Evolutionary conservation across 2,797 vertebrate species (phyloP).

Genomic region (Pseudomugil tenellus): DNA sequence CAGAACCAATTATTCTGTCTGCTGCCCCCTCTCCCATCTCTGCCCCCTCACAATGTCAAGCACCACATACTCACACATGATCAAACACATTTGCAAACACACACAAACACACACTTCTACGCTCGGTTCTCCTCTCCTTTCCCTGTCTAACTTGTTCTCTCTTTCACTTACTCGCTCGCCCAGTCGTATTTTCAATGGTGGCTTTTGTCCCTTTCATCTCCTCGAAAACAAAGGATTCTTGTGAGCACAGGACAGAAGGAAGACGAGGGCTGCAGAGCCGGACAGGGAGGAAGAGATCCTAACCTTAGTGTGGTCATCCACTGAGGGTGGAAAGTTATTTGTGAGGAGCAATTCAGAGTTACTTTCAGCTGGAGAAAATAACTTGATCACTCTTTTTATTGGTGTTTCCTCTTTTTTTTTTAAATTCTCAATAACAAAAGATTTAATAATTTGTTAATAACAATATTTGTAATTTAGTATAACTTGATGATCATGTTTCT

Average conservation of each 20-base stretch:
- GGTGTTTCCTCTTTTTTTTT: not conserved
- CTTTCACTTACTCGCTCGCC: constrained; percentile 65
- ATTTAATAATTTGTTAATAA: not conserved
- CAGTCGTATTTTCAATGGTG: constrained; percentile 84
- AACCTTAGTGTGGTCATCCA: constrained; percentile 49
- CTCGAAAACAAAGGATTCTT: constrained; percentile 84
- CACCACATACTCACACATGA: constrained; percentile 47
- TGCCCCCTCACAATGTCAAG: constrained; percentile 56
- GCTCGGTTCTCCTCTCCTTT: constrained; percentile 44
- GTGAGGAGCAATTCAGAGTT: constrained; percentile 11
- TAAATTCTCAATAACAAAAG: not conserved
- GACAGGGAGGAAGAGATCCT: constrained; percentile 68
- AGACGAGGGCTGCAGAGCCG: constrained; percentile 59
- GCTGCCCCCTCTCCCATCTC: constrained; percentile 8
- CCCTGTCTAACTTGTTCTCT: constrained; percentile 53
- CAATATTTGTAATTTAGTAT: not conserved
- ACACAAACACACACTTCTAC: constrained; percentile 31
- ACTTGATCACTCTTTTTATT: not conserved
- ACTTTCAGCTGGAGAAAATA: not conserved
- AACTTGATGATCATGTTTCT: not conserved
- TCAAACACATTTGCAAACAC: constrained; percentile 40
- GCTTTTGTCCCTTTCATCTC: constrained; percentile 87
- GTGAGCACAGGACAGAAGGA: constrained; percentile 75
- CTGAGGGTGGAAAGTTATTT: constrained; percentile 28
- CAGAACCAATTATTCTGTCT: constrained; percentile 57